Percentiles rank a stretch among this genome's conserved stretches.
phyloP scores from a whole-genome alignment of 2,888 invertebrate species.

The Aphrophora alni region DNA sequence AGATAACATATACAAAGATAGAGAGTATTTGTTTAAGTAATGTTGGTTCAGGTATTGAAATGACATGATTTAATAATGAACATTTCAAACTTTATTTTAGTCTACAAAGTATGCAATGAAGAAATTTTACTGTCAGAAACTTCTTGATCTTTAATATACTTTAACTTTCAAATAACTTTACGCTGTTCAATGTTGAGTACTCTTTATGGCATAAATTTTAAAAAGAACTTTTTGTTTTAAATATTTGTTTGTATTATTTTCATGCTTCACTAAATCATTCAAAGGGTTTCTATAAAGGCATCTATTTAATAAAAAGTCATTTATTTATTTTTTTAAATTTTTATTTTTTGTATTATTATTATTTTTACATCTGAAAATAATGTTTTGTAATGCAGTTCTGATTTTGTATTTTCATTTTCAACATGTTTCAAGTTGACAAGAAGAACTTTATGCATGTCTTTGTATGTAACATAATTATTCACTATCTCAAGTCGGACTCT shows the following conservation, averaged over 20 bases:
- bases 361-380: not conserved
- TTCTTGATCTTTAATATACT: not conserved
- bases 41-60: too few species aligned
- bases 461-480: not conserved
- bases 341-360: not conserved
- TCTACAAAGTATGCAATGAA: not conserved
- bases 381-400: not conserved
- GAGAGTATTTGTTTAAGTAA: too few species aligned
- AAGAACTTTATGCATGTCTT: not conserved
- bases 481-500: not conserved
- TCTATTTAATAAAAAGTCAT: not conserved
- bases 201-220: not conserved
- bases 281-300: not conserved
- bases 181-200: not conserved
- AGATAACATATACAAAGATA: too few species aligned
- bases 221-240: not conserved
- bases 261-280: not conserved
- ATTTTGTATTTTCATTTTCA: not conserved
- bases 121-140: not conserved
- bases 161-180: not conserved
- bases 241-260: not conserved
- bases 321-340: not conserved
- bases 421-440: not conserved
- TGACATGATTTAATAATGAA: too few species aligned
- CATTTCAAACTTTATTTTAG: not conserved